These are phyloP conservation scores for Panorpa germanica DNA, from an alignment of 2,888 invertebrate genomes.

Conservation along the genomic window DNA sequence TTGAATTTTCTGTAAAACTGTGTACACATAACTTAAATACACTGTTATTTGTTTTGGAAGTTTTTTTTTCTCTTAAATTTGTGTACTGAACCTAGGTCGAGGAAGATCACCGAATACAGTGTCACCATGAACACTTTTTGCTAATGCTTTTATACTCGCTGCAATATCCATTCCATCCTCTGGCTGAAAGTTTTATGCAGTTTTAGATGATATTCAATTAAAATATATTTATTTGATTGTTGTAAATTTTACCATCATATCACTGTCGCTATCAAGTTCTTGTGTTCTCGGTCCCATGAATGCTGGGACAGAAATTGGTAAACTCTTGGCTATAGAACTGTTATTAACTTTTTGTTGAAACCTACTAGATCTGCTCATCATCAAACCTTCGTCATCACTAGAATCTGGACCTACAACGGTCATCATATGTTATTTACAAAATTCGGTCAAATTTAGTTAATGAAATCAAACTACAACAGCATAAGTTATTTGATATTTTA, in stretches of 20 bases:
- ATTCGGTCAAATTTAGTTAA: too few relatives aligned
- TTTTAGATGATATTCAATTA: too few relatives aligned
- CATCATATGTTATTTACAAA: conserved; percentile 16
- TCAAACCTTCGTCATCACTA: conserved; percentile 65
- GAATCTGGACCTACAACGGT: conserved; percentile 50
- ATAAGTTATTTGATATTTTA: too few relatives aligned
- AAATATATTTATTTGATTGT: too few relatives aligned
- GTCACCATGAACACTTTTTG: conserved; percentile 77
- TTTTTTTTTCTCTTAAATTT: conserved; percentile 63
- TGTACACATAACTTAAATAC: too few relatives aligned
- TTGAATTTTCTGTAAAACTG: too few relatives aligned
- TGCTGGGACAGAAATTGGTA: conserved; percentile 59
- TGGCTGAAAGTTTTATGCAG: too few relatives aligned
- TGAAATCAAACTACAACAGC: too few relatives aligned
- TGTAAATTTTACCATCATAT: too few relatives aligned
- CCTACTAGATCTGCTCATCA: too few relatives aligned
- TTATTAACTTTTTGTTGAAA: too few relatives aligned
- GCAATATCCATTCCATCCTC: conserved; percentile 79
- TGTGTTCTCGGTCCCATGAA: conserved; percentile 13
- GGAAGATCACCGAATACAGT: conserved; percentile 76
- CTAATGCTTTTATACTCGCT: conserved; percentile 81
- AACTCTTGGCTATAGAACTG: conserved; percentile 58
- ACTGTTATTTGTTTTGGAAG: too few relatives aligned
- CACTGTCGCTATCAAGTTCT: conserved; percentile 13
- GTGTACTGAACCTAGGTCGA: conserved; percentile 64